Base-by-base conservation (phyloP, 2,888 invertebrate genomes). In the Melinaea menophilus region DNA sequence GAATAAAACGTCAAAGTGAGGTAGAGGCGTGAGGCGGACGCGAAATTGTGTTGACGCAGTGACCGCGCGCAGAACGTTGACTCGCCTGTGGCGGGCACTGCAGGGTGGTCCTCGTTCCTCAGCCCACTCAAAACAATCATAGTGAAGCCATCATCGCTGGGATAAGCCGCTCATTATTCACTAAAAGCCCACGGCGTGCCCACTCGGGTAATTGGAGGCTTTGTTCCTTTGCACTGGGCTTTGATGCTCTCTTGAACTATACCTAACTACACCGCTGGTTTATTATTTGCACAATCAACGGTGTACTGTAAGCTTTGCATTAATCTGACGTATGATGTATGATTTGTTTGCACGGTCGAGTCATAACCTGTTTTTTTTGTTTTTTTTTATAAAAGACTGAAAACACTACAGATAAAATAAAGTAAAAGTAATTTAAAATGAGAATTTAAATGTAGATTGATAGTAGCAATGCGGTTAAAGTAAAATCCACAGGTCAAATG, bases 161-260 rank as follows among this genome's bases (percentile, higher is more conserved):
- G 84, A 85, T 88, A 89, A 89, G 86, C 88, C 84, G 84, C 87
- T 88, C 88, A 89, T 90, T 89, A 90, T 88, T 88, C 87, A 88
- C 88, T 88, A 88, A 90, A 89, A 88, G 88, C 88, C 85, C 86
- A 88, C 86, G 82, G 88, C 89, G 84, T 86, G 88, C 87, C 80
- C 81, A 84, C 81, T 81, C 79, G 81, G 86, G 84, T 90, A 90
- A 90, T 90, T 88, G 88, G 84, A 85, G 85, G 86, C 88, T 89
- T 88, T 89, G 87, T 88, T 87, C 86, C 86, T 87, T 86, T 84
- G 82, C 85, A 79, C 81, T 77, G 77, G 77, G 84, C 88, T 85
- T 82, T 85, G 85, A 82, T 81, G 84, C 85, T 82, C 81, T 79
- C 78, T 77, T 79, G 79, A 80, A 82, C 81, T 82, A 78, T 79